These are phyloP conservation scores for Pelobates cultripes DNA, from an alignment of 2,797 vertebrate species.

Conservation along the genomic window DNA sequence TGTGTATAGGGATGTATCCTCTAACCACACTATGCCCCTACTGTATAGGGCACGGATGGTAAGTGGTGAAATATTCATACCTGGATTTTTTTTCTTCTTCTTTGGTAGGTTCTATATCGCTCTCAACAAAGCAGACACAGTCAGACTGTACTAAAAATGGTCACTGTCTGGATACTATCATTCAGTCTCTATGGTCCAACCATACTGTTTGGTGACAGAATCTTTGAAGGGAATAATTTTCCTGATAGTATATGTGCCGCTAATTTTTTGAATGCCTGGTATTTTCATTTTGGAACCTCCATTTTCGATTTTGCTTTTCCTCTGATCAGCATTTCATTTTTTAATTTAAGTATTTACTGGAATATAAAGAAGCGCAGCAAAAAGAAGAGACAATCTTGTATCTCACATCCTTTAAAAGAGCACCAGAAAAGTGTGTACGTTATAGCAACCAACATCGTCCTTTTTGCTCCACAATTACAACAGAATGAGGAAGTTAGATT, in stretches of 20 bases:
- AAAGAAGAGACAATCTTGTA: conserved; percentile 44
- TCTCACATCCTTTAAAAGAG: neutral
- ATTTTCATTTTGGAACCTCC: conserved; percentile 82
- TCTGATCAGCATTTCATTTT: conserved; percentile 82
- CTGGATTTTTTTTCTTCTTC: too few relatives aligned
- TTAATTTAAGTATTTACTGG: conserved; percentile 86
- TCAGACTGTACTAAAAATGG: conserved; percentile 78
- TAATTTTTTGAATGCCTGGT: conserved; percentile 83
- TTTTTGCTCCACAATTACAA: neutral
- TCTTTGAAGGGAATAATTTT: conserved; percentile 67
- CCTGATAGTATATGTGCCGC: conserved; percentile 72
- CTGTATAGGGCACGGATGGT: too few relatives aligned
- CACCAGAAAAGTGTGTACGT: conserved; percentile 25
- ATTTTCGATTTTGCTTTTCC: conserved; percentile 86
- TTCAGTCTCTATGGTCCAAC: conserved; percentile 84
- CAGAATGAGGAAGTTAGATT: neutral
- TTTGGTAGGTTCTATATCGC: conserved; percentile 67
- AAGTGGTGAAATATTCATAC: too few relatives aligned
- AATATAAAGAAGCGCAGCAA: conserved; percentile 76
- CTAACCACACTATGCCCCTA: too few relatives aligned
- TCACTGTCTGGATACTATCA: conserved; percentile 81
- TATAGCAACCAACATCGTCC: conserved; percentile 10
- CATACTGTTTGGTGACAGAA: conserved; percentile 78
- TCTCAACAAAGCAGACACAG: conserved; percentile 70
- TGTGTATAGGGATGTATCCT: too few relatives aligned